These are phyloP conservation scores for Astyanax mexicanus DNA, from an alignment of 2,797 vertebrate genomes.

Conservation along the genomic window DNA sequence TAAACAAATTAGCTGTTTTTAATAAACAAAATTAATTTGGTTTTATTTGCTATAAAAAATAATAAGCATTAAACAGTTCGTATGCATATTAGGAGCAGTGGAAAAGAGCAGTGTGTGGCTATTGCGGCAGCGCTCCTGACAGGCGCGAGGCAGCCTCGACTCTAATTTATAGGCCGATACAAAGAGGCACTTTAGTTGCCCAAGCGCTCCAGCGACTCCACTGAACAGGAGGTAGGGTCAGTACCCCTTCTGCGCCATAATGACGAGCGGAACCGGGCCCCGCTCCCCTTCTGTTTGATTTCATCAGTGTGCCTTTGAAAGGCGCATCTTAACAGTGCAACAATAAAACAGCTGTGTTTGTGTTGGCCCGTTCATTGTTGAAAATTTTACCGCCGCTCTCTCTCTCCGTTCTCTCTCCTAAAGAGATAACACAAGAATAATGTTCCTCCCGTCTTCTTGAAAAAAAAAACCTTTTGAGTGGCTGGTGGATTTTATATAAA, in stretches of 20 bases:
- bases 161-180: conserved; percentile 64
- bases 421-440: conserved; percentile 60
- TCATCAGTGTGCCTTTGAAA: conserved; percentile 68
- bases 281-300: conserved; percentile 73
- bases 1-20: conserved; percentile 3
- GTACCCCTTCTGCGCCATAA: conserved; percentile 48
- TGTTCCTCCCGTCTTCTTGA: conserved; percentile 43
- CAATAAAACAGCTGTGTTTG: conserved; percentile 88
- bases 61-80: no score
- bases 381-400: conserved; percentile 71
- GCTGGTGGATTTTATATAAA: no score
- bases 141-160: conserved; percentile 43
- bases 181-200: conserved; percentile 64
- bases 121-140: conserved; percentile 46
- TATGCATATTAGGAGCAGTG: not conserved
- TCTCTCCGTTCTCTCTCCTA: conserved; percentile 61
- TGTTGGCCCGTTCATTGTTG: conserved; percentile 82
- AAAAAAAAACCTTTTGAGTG: conserved; percentile 47
- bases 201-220: conserved; percentile 60
- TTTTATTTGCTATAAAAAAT: conserved; percentile 35
- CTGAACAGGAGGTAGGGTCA: conserved; percentile 74
- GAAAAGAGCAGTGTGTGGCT: conserved; percentile 24
- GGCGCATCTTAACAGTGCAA: conserved; percentile 81
- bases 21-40: conserved; percentile 19
- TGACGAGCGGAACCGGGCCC: conserved; percentile 52